Evolutionary conservation across 1,140 invertebrate species (phyloP).

Genomic region (Drosophila obscura): DNA sequence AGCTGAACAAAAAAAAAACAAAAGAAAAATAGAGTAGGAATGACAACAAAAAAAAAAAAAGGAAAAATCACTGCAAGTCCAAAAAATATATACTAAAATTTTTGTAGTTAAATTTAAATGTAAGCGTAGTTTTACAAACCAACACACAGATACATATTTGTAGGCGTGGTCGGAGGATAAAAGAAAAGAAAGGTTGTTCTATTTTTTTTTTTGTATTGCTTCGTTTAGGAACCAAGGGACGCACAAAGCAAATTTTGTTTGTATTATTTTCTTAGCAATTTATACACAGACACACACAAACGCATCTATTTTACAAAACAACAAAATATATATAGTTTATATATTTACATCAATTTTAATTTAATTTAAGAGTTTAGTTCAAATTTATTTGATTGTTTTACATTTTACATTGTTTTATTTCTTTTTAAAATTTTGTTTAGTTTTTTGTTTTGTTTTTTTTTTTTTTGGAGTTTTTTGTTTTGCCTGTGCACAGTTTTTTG

Average conservation of each 20-base stretch:
- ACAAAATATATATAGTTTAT: conserved; percentile 29
- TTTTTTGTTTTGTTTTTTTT: conserved; percentile 36
- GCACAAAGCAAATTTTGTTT: conserved; percentile 38
- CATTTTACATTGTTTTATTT: conserved; percentile 63
- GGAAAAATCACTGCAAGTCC: conserved; percentile 65
- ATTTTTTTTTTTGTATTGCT: conserved; percentile 7
- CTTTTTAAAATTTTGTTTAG: conserved; percentile 56
- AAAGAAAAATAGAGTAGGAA: conserved; percentile 27
- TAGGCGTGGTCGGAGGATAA: conserved; percentile 46
- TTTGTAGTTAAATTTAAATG: conserved; percentile 77
- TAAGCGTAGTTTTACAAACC: conserved; percentile 65
- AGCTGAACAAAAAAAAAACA: conserved; percentile 23
- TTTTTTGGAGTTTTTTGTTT: conserved; percentile 8
- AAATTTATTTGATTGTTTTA: conserved; percentile 59
- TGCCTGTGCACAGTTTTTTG: conserved; percentile 6
- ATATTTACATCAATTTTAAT: conserved; percentile 23
- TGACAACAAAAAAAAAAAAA: conserved; percentile 6
- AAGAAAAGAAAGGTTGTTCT: conserved; percentile 41
- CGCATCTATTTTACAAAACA: conserved; percentile 5
- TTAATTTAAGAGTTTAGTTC: conserved; percentile 61
- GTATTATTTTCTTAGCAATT: conserved; percentile 48
- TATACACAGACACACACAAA: conserved; percentile 48
- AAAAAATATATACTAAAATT: conserved; percentile 73
- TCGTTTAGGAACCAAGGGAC: conserved; percentile 18
- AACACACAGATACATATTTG: conserved; percentile 23